Evolutionary conservation across 2,113 vertebrate species (phyloP), one percentile per base, ranked within the genome.

Genomic region (Rhinogobius similis): DNA sequence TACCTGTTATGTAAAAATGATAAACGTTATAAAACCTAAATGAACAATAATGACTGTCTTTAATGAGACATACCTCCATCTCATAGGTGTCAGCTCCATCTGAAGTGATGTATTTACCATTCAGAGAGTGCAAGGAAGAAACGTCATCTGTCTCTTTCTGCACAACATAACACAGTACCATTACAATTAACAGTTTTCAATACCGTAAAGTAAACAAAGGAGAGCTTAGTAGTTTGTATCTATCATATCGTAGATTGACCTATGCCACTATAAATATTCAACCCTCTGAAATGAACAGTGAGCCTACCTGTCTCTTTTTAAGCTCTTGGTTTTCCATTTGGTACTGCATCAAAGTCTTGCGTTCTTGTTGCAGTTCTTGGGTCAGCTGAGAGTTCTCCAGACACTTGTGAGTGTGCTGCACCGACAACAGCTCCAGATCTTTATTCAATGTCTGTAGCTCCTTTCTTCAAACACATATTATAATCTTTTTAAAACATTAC

Each of bases 341-440:
- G 84, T 92, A 95, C 86, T 94, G 95, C 52, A 90, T 88, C 76
- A 94, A 87, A 78, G 95, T 93, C 82, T 95, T 94, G 77, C 93
- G 93, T 89, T 97, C 94, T 0, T 93, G 90, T 84, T 97, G 95
- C 79, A 98, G 91, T 4, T 96, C 93, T 85, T 95, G 94, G 79
- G 91, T 94, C 84, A 98, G 90, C 86, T 96, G 94, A 38, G 95
- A 92, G 2, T 95, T 97, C 84, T 98, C 96, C 87, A 98, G 87
- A 79, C 96, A 99, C 90, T 96, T 98, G 91, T 98, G 95, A 0
- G 95, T 96, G 87, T 98, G 97, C 90, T 98, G 97, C 84, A 95
- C 93, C 0, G 97, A 98, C 29, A 98, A 90, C 53, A 94, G 93
- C 86, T 98, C 95, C 58, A 98, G 93, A 88, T 98, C 96, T 83